These are phyloP conservation scores for Clanis bilineata DNA, from an alignment of 2,888 invertebrate species.

Conservation along the genomic window DNA sequence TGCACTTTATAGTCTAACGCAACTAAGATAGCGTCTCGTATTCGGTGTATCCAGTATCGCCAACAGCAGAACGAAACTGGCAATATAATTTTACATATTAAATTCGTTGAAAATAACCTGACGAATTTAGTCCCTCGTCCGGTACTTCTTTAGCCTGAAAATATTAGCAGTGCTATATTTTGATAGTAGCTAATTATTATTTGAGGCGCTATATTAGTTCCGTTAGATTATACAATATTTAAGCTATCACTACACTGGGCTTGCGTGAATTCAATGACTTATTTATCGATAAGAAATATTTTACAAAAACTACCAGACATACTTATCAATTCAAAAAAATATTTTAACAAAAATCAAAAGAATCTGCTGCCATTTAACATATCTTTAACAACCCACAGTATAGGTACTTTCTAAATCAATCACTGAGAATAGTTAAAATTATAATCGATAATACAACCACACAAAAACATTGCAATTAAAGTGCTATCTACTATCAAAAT, in stretches of 20 bases:
- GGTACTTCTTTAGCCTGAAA: too few species aligned
- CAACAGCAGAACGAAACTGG: too few species aligned
- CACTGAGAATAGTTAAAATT: slow-evolving; percentile 5
- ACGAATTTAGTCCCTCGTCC: too few species aligned
- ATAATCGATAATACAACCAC: not conserved
- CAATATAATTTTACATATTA: too few species aligned
- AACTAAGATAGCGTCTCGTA: not conserved
- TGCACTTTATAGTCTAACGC: not conserved
- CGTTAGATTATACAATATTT: not conserved
- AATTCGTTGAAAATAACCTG: too few species aligned
- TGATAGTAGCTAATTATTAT: too few species aligned
- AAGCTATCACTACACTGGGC: not conserved
- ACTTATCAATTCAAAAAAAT: not conserved
- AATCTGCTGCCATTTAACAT: not conserved
- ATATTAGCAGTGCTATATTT: too few species aligned
- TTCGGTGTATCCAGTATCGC: not conserved
- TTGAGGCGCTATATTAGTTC: too few species aligned
- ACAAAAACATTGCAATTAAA: not conserved
- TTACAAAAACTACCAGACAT: not conserved
- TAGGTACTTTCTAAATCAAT: not conserved
- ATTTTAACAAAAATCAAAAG: not conserved
- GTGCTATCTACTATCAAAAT: not conserved
- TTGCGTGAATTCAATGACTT: not conserved
- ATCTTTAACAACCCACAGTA: not conserved
- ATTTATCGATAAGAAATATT: not conserved